These are phyloP conservation scores for Tamandua tetradactyla DNA, from an alignment of 2,797 vertebrate genomes.

Conservation along the genomic window DNA sequence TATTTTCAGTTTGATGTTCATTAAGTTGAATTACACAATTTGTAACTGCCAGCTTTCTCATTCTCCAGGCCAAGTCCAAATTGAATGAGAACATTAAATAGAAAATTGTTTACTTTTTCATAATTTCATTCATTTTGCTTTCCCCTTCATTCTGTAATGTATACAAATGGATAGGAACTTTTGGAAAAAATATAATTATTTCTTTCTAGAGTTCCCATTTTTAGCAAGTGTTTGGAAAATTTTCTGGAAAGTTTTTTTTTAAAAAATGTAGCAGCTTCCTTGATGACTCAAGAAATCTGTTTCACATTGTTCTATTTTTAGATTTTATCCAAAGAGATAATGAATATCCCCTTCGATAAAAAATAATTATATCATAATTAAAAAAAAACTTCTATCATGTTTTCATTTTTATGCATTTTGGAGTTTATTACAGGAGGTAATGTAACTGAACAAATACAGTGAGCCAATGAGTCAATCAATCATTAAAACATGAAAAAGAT, in stretches of 20 bases:
- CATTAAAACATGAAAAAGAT: neutral
- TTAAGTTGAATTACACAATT: conserved; percentile 66
- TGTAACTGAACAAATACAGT: neutral
- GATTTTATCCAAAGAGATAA: neutral
- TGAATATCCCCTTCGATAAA: neutral
- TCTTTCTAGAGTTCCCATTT: neutral
- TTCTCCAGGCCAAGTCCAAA: conserved; percentile 63
- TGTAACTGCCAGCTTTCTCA: conserved; percentile 68
- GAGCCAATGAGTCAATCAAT: neutral
- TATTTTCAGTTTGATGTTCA: conserved; percentile 73
- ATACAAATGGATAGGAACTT: conserved; percentile 10
- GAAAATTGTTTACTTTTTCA: conserved; percentile 44
- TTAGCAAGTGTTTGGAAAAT: neutral
- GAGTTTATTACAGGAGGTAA: neutral
- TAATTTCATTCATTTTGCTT: conserved; percentile 64
- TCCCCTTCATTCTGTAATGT: neutral
- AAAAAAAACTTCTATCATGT: neutral
- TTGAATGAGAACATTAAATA: conserved; percentile 71
- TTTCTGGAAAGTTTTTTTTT: neutral
- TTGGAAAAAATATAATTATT: neutral
- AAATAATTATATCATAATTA: neutral
- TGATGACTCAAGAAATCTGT: neutral
- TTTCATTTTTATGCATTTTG: neutral
- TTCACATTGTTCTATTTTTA: neutral
- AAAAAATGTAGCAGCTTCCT: neutral